Percentiles rank a stretch among this genome's conserved stretches.
Conservation (phyloP, 2,797 vertebrate species). For the Austrolebias charrua region DNA sequence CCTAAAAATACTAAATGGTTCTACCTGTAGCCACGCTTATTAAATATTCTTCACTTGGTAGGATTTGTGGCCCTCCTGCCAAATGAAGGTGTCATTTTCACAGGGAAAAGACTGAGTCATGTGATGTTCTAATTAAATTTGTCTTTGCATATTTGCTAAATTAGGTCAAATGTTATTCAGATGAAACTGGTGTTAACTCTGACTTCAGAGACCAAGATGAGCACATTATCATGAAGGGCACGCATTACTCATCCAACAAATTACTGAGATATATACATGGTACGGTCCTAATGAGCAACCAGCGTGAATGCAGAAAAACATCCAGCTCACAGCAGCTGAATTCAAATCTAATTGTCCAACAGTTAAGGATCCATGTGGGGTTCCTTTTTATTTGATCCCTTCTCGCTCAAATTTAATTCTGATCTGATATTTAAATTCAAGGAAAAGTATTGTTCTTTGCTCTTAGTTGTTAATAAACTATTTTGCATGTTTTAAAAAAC, state of each 20-base stretch:
- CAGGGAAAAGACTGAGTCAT: slow-evolving; percentile 12
- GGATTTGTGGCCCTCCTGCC: too few relatives aligned
- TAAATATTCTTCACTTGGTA: slow-evolving; percentile 26
- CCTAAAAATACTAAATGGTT: too few relatives aligned
- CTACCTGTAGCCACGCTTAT: too few relatives aligned
- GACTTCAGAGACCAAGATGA: slow-evolving; percentile 10
- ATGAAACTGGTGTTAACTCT: slow-evolving; percentile 27
- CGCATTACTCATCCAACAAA: slow-evolving; percentile 26
- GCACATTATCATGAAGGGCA: slow-evolving; percentile 48
- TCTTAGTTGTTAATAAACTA: not conserved
- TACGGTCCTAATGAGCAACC: slow-evolving; percentile 34
- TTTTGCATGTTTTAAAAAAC: too few relatives aligned
- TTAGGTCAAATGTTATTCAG: slow-evolving; percentile 30
- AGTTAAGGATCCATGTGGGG: slow-evolving; percentile 4
- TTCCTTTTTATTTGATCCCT: not conserved
- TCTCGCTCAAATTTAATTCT: not conserved
- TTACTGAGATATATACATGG: slow-evolving; percentile 26
- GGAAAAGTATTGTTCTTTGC: not conserved
- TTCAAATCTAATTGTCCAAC: not conserved
- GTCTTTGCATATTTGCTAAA: slow-evolving; percentile 12
- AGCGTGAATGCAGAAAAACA: slow-evolving; percentile 24
- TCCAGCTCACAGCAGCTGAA: slow-evolving; percentile 5
- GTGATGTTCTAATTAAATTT: not conserved
- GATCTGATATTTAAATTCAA: not conserved
- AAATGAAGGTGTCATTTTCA: slow-evolving; percentile 3